Conservation (phyloP, 2,113 vertebrate species). For the Bubalus kerabau region DNA sequence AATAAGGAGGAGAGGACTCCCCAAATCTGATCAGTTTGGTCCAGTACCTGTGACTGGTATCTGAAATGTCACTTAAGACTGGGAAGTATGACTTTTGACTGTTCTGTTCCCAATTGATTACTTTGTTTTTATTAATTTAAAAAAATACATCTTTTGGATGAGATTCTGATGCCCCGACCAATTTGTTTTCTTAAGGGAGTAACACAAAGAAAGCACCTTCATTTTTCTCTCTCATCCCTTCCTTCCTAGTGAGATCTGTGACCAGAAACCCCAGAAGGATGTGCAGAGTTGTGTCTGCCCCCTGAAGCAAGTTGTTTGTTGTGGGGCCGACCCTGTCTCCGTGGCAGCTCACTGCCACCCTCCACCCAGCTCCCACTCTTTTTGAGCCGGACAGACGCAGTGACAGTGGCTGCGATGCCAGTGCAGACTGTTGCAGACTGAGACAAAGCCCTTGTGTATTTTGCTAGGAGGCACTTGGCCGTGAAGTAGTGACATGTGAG, state of each 20-base stretch:
- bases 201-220: neutral
- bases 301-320: neutral
- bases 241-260: neutral
- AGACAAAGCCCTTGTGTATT: neutral
- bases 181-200: neutral
- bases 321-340: neutral
- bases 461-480: slow-evolving; percentile 17
- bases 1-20: neutral
- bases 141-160: neutral
- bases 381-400: neutral
- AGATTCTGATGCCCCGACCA: neutral
- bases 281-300: neutral
- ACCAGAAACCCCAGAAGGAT: neutral
- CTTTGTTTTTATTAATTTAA: neutral
- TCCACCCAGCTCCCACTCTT: neutral
- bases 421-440: neutral
- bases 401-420: neutral
- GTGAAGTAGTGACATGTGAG: neutral
- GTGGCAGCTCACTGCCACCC: neutral
- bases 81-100: neutral
- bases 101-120: neutral
- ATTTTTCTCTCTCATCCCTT: neutral
- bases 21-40: neutral
- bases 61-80: neutral
- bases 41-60: neutral